phyloP scores from a whole-genome alignment of 2,888 invertebrate species.

The Pachydiplax longipennis region DNA sequence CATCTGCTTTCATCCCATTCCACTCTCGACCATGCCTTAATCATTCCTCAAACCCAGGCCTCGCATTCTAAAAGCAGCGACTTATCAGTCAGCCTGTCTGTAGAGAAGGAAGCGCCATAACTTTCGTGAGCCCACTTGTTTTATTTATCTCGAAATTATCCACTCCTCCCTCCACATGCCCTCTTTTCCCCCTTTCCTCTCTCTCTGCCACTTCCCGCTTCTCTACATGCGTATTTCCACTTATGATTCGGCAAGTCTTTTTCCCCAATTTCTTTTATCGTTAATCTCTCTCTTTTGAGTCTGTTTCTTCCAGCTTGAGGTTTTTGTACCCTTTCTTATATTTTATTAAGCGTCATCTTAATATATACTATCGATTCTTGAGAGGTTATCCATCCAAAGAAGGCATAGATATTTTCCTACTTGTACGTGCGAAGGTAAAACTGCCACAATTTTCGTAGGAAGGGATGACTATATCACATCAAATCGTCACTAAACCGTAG shows the following conservation, averaged over 20 bases:
- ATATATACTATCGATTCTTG: neutral
- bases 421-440: too few relatives aligned
- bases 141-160: slow-evolving; percentile 40
- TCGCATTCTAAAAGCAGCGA: slow-evolving; percentile 35
- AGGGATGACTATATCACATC: too few relatives aligned
- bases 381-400: neutral
- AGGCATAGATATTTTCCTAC: neutral
- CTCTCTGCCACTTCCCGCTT: neutral
- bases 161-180: neutral
- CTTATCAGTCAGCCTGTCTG: slow-evolving; percentile 27
- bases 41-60: slow-evolving; percentile 34
- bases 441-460: too few relatives aligned
- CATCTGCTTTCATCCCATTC: neutral
- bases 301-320: neutral
- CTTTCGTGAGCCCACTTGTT: slow-evolving; percentile 39
- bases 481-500: too few relatives aligned
- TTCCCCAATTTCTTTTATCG: neutral
- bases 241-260: neutral
- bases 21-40: neutral
- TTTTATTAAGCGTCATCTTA: neutral
- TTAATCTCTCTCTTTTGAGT: too few relatives aligned
- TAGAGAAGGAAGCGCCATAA: slow-evolving; percentile 36
- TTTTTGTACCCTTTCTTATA: neutral
- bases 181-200: neutral
- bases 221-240: neutral